Conservation (phyloP, 2,888 invertebrate genomes). For the Polyommatus iphigenia region DNA sequence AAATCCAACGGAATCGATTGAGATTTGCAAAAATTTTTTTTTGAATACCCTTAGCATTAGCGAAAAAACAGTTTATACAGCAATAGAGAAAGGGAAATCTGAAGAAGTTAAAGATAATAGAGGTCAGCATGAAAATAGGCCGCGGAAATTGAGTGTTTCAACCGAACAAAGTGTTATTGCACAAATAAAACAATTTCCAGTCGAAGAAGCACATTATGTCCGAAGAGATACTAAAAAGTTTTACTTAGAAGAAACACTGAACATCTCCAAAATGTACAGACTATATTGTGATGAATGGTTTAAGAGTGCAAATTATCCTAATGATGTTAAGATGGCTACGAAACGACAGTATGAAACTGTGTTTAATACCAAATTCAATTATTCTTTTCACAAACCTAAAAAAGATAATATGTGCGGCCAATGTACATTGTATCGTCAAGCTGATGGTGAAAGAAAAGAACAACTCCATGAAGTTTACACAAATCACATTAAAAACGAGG, state of each 20-base stretch:
- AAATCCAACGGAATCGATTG: neutral
- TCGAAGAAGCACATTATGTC: slow-evolving; percentile 15
- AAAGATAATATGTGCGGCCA: slow-evolving; percentile 4
- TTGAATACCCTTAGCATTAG: neutral
- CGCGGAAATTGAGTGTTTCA: slow-evolving; percentile 1
- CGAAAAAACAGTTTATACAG: neutral
- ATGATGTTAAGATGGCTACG: neutral
- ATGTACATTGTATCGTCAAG: slow-evolving; percentile 3
- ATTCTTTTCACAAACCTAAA: slow-evolving; percentile 2
- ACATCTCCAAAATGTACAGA: neutral
- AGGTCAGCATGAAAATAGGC: neutral
- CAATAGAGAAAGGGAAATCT: too few relatives aligned
- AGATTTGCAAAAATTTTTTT: neutral
- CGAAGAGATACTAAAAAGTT: neutral
- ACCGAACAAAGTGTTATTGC: neutral
- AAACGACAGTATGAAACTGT: slow-evolving; percentile 21
- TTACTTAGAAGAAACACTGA: neutral
- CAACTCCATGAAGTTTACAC: slow-evolving; percentile 14
- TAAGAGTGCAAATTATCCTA: neutral
- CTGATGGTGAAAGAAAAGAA: slow-evolving; percentile 28
- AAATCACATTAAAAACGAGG: slow-evolving; percentile 19
- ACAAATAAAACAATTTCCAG: slow-evolving; percentile 3
- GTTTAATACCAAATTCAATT: slow-evolving; percentile 23
- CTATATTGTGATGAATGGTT: neutral
- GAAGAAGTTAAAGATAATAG: neutral